Evolutionary conservation across 2,797 vertebrate genomes (phyloP), one percentile per base, ranked within the genome.

Genomic region (Potorous gilbertii): DNA sequence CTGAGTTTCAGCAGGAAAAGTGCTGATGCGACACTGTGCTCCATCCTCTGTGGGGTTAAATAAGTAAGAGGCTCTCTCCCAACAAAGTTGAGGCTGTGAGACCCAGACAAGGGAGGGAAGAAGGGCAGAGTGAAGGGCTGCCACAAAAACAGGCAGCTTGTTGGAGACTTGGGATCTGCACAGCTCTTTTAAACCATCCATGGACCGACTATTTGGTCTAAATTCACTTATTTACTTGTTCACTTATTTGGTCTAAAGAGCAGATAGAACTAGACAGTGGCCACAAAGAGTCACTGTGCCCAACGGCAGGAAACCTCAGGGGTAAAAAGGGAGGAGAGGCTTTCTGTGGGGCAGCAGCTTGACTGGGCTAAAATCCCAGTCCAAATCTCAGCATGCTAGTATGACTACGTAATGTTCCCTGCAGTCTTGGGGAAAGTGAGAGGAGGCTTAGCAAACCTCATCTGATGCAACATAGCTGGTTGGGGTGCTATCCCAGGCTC

Each of bases 161-260:
- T 90, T 55, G 93, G 93, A 93, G 91, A 93, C 59, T 57, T 87
- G 34, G 14, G 50, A 54, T 66, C 91, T 97, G 66, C 81, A 90
- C 92, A n/a, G 92, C 28, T 91, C 74, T 56, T 54, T 11, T n/a
- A 97, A 89, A 29, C 34, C 93, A 6, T 27, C 24, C 66, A 24
- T 81, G 21, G 66, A 1, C 40, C 6, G n/a, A 66, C 59, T 5
- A n/a, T 12, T 34, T 31, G n/a, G n/a, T n/a, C n/a, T n/a, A n/a
- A n/a, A n/a, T n/a, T n/a, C n/a, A n/a, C n/a, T n/a, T n/a, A n/a
- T n/a, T n/a, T n/a, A n/a, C n/a, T n/a, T n/a, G n/a, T n/a, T n/a
- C 21, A 74, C 8, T n/a, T 16, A 94, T 54, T 91, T 55, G 46
- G 13, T 90, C 95, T 91, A 94, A 81, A 95, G 54, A 40, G 96